These are phyloP conservation scores for Engystomops pustulosus DNA, from an alignment of 2,113 vertebrate genomes.

Conservation along the genomic window DNA sequence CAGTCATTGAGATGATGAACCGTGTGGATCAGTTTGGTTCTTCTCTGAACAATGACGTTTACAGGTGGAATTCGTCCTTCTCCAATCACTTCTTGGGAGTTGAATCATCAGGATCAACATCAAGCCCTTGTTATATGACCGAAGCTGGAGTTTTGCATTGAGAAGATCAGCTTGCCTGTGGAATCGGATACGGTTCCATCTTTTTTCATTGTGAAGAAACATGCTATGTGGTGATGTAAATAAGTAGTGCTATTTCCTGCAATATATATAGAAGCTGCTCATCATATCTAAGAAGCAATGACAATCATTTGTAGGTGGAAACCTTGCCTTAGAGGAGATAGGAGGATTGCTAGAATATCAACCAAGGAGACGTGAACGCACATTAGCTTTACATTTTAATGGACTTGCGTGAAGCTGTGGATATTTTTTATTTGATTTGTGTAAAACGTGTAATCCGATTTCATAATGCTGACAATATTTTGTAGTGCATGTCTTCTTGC, in stretches of 20 bases:
- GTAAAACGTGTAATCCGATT: background rate
- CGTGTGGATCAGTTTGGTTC: background rate
- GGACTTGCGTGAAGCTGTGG: background rate
- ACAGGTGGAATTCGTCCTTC: background rate
- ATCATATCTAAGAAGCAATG: conserved; percentile 45
- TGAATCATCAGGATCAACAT: background rate
- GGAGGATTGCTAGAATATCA: background rate
- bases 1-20: background rate
- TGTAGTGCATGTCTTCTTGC: background rate
- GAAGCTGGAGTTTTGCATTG: background rate
- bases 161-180: background rate
- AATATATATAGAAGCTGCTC: conserved; percentile 40
- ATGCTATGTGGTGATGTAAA: background rate
- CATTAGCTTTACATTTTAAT: conserved; percentile 40
- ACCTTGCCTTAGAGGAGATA: conserved; percentile 27
- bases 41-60: background rate
- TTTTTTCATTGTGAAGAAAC: background rate
- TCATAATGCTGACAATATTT: conserved; percentile 30
- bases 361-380: conserved; percentile 18
- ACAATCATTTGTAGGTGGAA: conserved; percentile 52
- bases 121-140: background rate
- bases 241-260: conserved; percentile 14
- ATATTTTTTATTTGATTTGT: conserved; percentile 36
- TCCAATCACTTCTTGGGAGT: background rate
- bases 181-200: background rate